Percentiles rank a stretch among this genome's conserved stretches.
Conservation (phyloP, 2,888 invertebrate species). For the Uropetala carovei region DNA sequence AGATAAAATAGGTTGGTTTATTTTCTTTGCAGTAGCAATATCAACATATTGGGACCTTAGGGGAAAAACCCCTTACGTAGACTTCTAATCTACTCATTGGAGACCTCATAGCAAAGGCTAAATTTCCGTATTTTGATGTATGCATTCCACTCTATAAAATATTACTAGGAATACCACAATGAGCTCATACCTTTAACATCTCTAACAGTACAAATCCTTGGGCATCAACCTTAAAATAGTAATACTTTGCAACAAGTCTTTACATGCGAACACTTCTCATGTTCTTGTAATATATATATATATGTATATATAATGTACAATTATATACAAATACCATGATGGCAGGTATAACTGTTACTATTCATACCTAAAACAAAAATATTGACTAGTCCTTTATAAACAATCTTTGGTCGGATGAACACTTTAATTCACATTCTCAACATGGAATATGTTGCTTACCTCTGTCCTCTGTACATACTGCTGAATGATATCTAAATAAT, state of each 20-base stretch:
- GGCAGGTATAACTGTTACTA: conserved; percentile 50
- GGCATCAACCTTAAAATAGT: conserved; percentile 63
- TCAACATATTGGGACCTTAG: conserved; percentile 56
- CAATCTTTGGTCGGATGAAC: conserved; percentile 64
- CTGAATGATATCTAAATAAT: conserved; percentile 36
- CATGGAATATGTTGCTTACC: conserved; percentile 47
- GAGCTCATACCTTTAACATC: conserved; percentile 55
- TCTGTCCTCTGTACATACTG: conserved; percentile 41
- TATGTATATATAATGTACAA: conserved; percentile 56
- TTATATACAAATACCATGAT: conserved; percentile 62
- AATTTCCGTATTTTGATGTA: conserved; percentile 32
- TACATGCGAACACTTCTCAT: conserved; percentile 47
- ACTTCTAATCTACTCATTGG: conserved; percentile 33
- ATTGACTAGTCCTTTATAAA: conserved; percentile 64
- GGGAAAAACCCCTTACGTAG: conserved; percentile 36
- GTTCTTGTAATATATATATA: conserved; percentile 60
- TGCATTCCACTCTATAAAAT: conserved; percentile 61
- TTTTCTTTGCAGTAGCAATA: conserved; percentile 56
- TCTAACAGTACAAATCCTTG: conserved; percentile 60
- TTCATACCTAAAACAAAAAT: conserved; percentile 58
- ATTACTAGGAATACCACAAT: conserved; percentile 61
- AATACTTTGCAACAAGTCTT: conserved; percentile 64
- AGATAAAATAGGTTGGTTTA: conserved; percentile 59
- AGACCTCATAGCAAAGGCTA: conserved; percentile 45
- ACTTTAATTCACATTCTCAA: conserved; percentile 55